phyloP scores from a whole-genome alignment of 2,797 vertebrate species.

The Tachyglossus aculeatus region DNA sequence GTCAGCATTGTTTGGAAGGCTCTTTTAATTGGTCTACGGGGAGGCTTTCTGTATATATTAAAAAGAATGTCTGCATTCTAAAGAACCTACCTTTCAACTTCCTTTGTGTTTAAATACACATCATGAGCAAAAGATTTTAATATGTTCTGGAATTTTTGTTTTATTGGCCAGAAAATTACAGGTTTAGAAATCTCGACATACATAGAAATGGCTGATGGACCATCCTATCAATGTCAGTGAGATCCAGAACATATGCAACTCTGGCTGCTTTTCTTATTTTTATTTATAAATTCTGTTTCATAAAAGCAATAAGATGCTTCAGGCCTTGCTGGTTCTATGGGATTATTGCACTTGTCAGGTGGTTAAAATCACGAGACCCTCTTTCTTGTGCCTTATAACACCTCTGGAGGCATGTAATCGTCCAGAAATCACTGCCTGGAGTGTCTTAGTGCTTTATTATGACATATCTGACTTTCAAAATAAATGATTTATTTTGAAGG shows the following conservation, averaged over 20 bases:
- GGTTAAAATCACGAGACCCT: slow-evolving; percentile 73
- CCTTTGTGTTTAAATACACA: slow-evolving; percentile 52
- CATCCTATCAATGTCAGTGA: slow-evolving; percentile 63
- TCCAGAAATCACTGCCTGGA: slow-evolving; percentile 66
- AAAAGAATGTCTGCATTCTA: slow-evolving; percentile 69
- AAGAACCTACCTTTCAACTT: slow-evolving; percentile 64
- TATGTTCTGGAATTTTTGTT: slow-evolving; percentile 54
- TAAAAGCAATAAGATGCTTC: slow-evolving; percentile 73
- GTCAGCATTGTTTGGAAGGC: slow-evolving; percentile 69
- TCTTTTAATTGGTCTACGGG: slow-evolving; percentile 75
- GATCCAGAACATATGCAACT: slow-evolving; percentile 63
- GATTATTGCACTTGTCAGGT: slow-evolving; percentile 78
- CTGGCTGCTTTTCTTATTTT: slow-evolving; percentile 73
- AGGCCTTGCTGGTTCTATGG: slow-evolving; percentile 71
- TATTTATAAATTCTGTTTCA: slow-evolving; percentile 80
- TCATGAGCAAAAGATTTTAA: slow-evolving; percentile 56
- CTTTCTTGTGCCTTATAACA: slow-evolving; percentile 65
- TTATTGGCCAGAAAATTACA: slow-evolving; percentile 65
- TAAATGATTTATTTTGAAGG: slow-evolving; percentile 74
- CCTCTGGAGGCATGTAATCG: slow-evolving; percentile 70
- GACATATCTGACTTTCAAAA: slow-evolving; percentile 72
- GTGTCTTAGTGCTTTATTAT: slow-evolving; percentile 74
- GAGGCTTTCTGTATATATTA: slow-evolving; percentile 73
- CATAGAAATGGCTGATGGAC: slow-evolving; percentile 64
- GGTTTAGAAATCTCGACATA: slow-evolving; percentile 26